Base-by-base conservation (phyloP, 2,113 vertebrate species). In the Petrocephalus microphthalmus region DNA sequence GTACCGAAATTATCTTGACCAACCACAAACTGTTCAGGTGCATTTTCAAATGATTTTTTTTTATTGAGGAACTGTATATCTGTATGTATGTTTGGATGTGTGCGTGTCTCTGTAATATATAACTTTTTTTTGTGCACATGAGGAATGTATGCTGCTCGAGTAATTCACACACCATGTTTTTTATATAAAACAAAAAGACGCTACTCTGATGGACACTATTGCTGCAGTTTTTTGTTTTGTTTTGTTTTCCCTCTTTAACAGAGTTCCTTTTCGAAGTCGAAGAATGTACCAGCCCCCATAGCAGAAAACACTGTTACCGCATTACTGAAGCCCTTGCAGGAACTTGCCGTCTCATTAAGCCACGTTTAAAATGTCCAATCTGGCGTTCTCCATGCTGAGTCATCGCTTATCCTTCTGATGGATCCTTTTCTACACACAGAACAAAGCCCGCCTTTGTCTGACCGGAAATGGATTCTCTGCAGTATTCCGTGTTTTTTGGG, bases 61-160 rank as follows among this genome's bases (percentile, higher is more conserved):
- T 60, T 86, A 10, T 19, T 60, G 42, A 45, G 33, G 54, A 64
- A 45, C 52, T 82, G 49, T 51, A 87, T 45, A 87, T 87, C 33
- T 87, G 60, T 87, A 37, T 87, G 49, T 87, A n/a, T 71, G 60
- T 74, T 7, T 87, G 87, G 15, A 42, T 87, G 86, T 71, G 60
- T 52, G 60, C 17, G 45, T 52, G 87, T 53, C 42, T 52, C 11
- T 10, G 64, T 78, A 33, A 17, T 33, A 49, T 52, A 47, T 57
- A 29, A 37, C 29, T 42, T 37, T 25, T 49, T 25, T 56, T 64
- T 47, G 25, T 88, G 71, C 49, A 82, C 49, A 88, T 52, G 20
- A 67, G 29, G 47, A 49, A 37, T 57, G 37, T 71, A 49, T 49
- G 53, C 60, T 67, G 57, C 42, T 71, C 29, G 22, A 2, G n/a